Evolutionary conservation across 1,140 invertebrate species (phyloP), one percentile per base, ranked within the genome.

Genomic region (Drosophila watanabei): DNA sequence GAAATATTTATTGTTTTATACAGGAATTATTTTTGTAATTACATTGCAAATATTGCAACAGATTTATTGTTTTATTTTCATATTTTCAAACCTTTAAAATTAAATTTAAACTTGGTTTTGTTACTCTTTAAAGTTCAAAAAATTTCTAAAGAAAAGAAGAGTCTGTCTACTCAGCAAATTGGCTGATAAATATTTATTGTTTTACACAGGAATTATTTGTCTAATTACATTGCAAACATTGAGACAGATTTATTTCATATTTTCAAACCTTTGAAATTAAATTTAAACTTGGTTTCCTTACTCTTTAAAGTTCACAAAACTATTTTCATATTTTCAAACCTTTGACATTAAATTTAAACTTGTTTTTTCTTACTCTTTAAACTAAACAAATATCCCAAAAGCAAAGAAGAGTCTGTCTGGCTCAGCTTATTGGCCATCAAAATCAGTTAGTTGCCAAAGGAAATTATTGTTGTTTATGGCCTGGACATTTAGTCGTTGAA

Each of bases 401-500:
- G 24, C 24, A 16, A 14, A 56, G 52, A 54, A 20, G 30, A 33
- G 2, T 33, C 30, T 9, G 16, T 3, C 33, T 39, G 33, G 33
- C 4, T 20, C 32, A 20, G 13, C 5, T 14, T 39, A 16, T 37
- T 37, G 33, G 56, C 56, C 33, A 41, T 58, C 24, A 58, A 43
- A 28, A 0, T 43, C 35, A 69, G n/a, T 48, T 13, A 28, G 41
- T 37, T 59, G 24, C 6, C 18, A 30, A 13, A 20, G 1, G 24
- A 48, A 52, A 43, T 60, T 18, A 52, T 43, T 39, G 24, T 43
- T 61, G 37, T 49, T 49, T 33, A 70, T 73, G 54, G 28, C 18
- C n/a, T 24, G 57, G 54, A 46, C 70, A 73, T 72, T 73, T 73
- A 32, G 37, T 37, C n/a, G 18, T 18, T 18, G 14, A 41, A 49